Conservation (phyloP, 2,113 vertebrate species). For the Silurus asotus region DNA sequence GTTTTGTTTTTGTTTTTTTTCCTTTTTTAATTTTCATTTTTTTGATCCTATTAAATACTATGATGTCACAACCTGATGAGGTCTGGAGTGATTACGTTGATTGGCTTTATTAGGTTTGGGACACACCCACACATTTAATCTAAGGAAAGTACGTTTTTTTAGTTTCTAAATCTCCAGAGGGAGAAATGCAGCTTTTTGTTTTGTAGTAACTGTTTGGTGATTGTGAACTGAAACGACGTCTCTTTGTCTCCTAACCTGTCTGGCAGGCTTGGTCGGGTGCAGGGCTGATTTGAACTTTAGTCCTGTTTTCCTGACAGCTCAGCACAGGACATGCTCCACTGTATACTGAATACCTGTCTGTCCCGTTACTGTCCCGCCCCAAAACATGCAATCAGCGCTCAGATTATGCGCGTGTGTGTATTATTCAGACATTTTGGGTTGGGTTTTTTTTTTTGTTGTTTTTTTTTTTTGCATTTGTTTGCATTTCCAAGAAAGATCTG, state of each 20-base stretch:
- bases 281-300: not conserved
- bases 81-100: constrained; percentile 16
- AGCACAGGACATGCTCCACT: not conserved
- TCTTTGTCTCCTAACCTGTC: not conserved
- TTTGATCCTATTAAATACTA: constrained; percentile 91
- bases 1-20: constrained; percentile 66
- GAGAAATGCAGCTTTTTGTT: not conserved
- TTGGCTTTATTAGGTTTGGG: not conserved
- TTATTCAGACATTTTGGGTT: rapidly evolving
- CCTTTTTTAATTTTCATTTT: too few species aligned
- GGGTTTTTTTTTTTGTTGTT: not conserved
- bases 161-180: not conserved
- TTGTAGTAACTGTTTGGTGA: not conserved
- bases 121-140: not conserved
- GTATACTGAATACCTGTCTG: not conserved
- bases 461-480: not conserved
- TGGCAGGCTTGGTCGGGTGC: constrained; percentile 28
- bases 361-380: not conserved
- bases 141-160: not conserved
- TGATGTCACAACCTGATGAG: constrained; percentile 68
- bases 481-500: not conserved
- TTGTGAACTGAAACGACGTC: not conserved
- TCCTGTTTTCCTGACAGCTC: not conserved
- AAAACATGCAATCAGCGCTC: not conserved
- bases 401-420: not conserved